phyloP scores from a whole-genome alignment of 2,797 vertebrate genomes.

The Poeciliopsis gracilis region DNA sequence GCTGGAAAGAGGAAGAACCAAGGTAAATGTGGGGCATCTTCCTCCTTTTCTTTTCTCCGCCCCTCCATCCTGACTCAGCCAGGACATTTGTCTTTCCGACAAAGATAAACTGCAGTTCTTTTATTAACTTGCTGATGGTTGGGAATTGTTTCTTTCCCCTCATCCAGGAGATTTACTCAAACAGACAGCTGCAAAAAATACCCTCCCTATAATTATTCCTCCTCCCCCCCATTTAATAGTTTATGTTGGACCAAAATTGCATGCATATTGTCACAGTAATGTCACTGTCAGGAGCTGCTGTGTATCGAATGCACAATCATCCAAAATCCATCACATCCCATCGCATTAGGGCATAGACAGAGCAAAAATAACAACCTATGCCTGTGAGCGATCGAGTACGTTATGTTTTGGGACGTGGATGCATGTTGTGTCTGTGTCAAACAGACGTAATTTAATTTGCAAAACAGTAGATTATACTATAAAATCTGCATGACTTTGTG shows the following conservation, averaged over 20 bases:
- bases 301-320: conserved; percentile 58
- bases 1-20: conserved; percentile 43
- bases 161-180: conserved; percentile 66
- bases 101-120: conserved; percentile 80
- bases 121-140: conserved; percentile 83
- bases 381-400: conserved; percentile 19
- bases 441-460: conserved; percentile 41
- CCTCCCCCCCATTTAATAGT: conserved; percentile 24
- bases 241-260: conserved; percentile 41
- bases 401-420: conserved; percentile 26
- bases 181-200: conserved; percentile 67
- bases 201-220: conserved; percentile 64
- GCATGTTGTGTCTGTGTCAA: conserved; percentile 29
- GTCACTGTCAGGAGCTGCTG: conserved; percentile 32
- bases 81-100: conserved; percentile 80
- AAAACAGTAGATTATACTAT: conserved; percentile 41
- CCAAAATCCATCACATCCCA: conserved; percentile 51
- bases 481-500: conserved; percentile 26
- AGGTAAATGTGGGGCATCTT: conserved; percentile 65
- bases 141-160: conserved; percentile 66
- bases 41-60: conserved; percentile 44
- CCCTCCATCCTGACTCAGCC: conserved; percentile 61
- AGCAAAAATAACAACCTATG: conserved; percentile 24
- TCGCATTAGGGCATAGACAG: conserved; percentile 46
- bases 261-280: conserved; percentile 50